A percentile compares a stretch with the other conserved stretches of the same genome.
Evolutionary conservation across 2,113 vertebrate species (phyloP).

Genomic region (Polypterus senegalus): DNA sequence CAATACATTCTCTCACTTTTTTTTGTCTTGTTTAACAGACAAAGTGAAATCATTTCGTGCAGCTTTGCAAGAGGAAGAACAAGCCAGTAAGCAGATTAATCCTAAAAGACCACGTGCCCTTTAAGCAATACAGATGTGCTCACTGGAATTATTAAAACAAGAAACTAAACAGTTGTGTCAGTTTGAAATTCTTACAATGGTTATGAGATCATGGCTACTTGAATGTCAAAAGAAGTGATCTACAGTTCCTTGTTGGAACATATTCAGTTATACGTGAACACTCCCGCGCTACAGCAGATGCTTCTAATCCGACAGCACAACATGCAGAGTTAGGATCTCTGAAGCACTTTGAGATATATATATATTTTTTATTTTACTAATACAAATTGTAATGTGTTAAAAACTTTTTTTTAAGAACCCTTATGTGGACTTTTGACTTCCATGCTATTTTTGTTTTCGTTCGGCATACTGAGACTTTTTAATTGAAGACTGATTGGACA

Average conservation of each 20-base stretch:
- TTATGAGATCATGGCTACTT: conserved; percentile 45
- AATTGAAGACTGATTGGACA: conserved; percentile 39
- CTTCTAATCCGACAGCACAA: conserved; percentile 51
- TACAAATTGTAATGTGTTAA: conserved; percentile 48
- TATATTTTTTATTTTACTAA: conserved; percentile 25
- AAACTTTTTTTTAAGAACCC: conserved; percentile 38
- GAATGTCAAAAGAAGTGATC: conserved; percentile 31
- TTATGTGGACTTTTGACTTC: conserved; percentile 38
- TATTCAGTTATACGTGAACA: conserved; percentile 54
- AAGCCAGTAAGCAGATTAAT: conserved; percentile 94
- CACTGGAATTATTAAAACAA: conserved; percentile 13
- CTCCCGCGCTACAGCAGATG: conserved; percentile 53
- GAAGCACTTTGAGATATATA: conserved; percentile 43
- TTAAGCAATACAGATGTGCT: conserved; percentile 38
- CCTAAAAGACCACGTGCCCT: conserved; percentile 86
- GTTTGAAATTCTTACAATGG: conserved; percentile 37
- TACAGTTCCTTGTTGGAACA: conserved; percentile 30
- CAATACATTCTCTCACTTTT: conserved; percentile 14
- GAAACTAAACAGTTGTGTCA: conserved; percentile 38
- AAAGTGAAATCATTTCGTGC: conserved; percentile 96
- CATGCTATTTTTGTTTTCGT: conserved; percentile 37
- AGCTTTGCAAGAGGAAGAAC: conserved; percentile 87
- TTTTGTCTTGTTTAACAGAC: conserved; percentile 45
- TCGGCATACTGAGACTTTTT: conserved; percentile 31
- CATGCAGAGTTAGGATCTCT: conserved; percentile 43